Percentiles rank a stretch among this genome's conserved stretches.
Evolutionary conservation across 2,888 invertebrate species (phyloP).

Genomic region (Creontiades dilutus): DNA sequence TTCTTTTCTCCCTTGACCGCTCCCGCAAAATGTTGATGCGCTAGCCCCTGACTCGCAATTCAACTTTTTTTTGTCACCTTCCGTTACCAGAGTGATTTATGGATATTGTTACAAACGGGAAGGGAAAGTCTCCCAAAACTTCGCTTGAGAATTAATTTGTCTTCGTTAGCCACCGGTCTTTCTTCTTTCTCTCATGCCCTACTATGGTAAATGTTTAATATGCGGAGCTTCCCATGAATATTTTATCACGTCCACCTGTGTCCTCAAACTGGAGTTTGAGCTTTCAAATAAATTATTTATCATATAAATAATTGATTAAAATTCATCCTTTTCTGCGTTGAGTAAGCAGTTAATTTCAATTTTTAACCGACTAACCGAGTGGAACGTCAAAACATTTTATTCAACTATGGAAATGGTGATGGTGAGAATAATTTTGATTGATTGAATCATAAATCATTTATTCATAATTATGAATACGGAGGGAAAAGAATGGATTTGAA

Average conservation of each 20-base stretch:
- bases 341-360: background rate
- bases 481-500: no score
- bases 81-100: conserved; percentile 53
- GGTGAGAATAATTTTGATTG: no score
- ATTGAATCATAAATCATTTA: no score
- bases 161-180: conserved; percentile 51
- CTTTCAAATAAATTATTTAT: conserved; percentile 15
- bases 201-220: conserved; percentile 55
- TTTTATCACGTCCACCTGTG: conserved; percentile 45
- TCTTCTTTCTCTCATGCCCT: conserved; percentile 37
- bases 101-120: conserved; percentile 51
- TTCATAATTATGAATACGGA: no score
- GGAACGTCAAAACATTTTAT: no score
- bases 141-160: conserved; percentile 60
- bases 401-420: no score
- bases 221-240: conserved; percentile 51
- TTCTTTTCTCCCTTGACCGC: background rate
- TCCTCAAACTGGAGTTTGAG: background rate
- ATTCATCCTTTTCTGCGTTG: background rate
- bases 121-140: conserved; percentile 42
- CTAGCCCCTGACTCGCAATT: background rate
- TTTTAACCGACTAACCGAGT: background rate
- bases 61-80: conserved; percentile 58
- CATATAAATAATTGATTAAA: background rate
- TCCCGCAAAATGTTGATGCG: conserved; percentile 26